A percentile compares a stretch with the other conserved stretches of the same genome.
These are phyloP conservation scores for Temnothorax ravouxi DNA, from an alignment of 2,888 invertebrate species.

Conservation along the genomic window DNA sequence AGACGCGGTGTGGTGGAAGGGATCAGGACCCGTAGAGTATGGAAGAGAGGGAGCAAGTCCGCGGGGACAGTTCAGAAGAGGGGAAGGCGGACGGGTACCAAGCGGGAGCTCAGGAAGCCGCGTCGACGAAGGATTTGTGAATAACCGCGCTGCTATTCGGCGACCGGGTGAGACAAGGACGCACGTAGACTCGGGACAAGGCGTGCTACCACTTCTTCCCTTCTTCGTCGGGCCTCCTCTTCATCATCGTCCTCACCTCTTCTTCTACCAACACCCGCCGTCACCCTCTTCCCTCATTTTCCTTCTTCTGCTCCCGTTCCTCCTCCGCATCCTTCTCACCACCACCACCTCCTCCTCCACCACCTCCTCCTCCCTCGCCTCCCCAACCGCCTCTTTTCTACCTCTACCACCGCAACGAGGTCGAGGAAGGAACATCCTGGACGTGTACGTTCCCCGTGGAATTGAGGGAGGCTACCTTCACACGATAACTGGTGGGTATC, in stretches of 20 bases:
- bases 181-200: constrained; percentile 75
- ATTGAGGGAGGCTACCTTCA: constrained; percentile 71
- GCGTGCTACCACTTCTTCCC: constrained; percentile 81
- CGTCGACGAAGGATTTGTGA: constrained; percentile 84
- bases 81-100: constrained; percentile 69
- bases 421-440: constrained; percentile 75
- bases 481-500: constrained; percentile 73
- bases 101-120: constrained; percentile 84
- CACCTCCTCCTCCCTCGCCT: constrained; percentile 60
- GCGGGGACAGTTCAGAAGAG: constrained; percentile 64
- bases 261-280: constrained; percentile 56
- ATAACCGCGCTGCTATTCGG: constrained; percentile 85
- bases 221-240: constrained; percentile 52
- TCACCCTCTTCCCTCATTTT: constrained; percentile 59
- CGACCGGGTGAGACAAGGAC: constrained; percentile 80
- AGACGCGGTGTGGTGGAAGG: constrained; percentile 68
- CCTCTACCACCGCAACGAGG: constrained; percentile 68
- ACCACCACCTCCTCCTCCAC: constrained; percentile 39
- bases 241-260: constrained; percentile 47
- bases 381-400: constrained; percentile 51
- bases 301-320: constrained; percentile 72
- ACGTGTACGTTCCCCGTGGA: constrained; percentile 69
- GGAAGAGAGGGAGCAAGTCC: constrained; percentile 65
- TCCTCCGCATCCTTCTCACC: constrained; percentile 61
- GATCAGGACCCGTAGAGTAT: constrained; percentile 67